Percentiles rank a stretch among this genome's conserved stretches.
Evolutionary conservation across 2,888 invertebrate species (phyloP).

Genomic region (Drosophila niveifrons): DNA sequence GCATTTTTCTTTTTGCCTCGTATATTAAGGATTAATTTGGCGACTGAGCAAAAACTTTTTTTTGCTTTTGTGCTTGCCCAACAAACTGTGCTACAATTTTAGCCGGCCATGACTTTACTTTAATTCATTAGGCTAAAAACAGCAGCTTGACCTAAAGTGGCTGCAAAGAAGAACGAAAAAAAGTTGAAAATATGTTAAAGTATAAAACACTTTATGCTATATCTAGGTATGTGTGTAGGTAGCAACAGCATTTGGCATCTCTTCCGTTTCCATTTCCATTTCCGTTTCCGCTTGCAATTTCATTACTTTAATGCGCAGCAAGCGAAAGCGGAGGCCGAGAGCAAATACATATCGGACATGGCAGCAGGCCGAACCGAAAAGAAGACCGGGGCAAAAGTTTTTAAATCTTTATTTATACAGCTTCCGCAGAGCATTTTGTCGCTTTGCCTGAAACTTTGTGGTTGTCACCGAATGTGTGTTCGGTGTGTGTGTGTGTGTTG

Average conservation of each 20-base stretch:
- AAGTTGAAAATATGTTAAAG: too few species aligned
- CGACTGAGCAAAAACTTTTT: conserved; percentile 37
- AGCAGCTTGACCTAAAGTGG: not conserved
- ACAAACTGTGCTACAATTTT: conserved; percentile 40
- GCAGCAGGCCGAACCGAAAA: conserved; percentile 4
- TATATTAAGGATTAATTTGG: conserved; percentile 6
- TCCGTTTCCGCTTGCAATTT: conserved; percentile 67
- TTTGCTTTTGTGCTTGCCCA: conserved; percentile 24
- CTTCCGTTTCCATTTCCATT: conserved; percentile 44
- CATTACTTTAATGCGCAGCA: conserved; percentile 66
- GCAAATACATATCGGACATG: conserved; percentile 35
- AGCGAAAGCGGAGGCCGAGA: not conserved
- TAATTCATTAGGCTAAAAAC: conserved; percentile 39
- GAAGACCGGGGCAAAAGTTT: conserved; percentile 55
- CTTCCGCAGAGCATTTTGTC: conserved; percentile 70
- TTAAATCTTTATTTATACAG: conserved; percentile 78
- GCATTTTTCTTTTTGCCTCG: conserved; percentile 3
- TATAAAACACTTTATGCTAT: not conserved
- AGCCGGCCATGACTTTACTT: conserved; percentile 17
- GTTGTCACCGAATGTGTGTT: conserved; percentile 29
- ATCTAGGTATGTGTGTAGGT: not conserved
- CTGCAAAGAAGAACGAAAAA: conserved; percentile 8
- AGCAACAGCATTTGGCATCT: conserved; percentile 49
- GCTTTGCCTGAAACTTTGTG: conserved; percentile 57
- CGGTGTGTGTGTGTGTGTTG: conserved; percentile 19